Percentiles rank a stretch among this genome's conserved stretches.
Evolutionary conservation across 2,113 vertebrate genomes (phyloP).

Genomic region (Haplochromis vanheusdeni): DNA sequence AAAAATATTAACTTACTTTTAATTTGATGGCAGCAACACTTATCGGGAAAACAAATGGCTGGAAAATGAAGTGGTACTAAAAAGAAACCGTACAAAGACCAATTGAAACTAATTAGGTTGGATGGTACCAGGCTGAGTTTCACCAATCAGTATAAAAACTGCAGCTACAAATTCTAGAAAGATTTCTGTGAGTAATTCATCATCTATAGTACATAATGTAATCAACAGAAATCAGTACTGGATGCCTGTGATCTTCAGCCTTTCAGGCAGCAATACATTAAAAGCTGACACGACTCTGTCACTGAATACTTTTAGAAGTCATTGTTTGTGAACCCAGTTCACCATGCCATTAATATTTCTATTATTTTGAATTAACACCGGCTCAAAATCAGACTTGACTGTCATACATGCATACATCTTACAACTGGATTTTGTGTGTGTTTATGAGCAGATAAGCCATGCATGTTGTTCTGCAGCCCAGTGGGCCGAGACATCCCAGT

Average conservation of each 20-base stretch:
- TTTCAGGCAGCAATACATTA: neutral
- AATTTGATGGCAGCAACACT: neutral
- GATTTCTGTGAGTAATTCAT: neutral
- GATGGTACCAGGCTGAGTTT: neutral
- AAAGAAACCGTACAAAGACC: neutral
- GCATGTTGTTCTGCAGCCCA: constrained; percentile 85
- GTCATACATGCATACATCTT: neutral
- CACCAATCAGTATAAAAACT: neutral
- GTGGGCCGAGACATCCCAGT: constrained; percentile 81
- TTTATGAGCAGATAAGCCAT: constrained; percentile 83
- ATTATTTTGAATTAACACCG: neutral
- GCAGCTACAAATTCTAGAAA: neutral
- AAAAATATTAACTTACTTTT: neutral
- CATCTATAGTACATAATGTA: neutral
- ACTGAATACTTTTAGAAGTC: neutral
- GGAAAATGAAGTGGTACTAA: neutral
- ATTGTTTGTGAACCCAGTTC: neutral
- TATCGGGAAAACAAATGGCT: neutral
- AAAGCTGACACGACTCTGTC: neutral
- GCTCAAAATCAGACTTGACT: neutral
- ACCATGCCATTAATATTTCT: neutral
- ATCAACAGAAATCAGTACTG: neutral
- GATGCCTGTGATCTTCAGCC: neutral
- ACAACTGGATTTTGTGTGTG: neutral
- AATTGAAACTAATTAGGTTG: neutral